Evolutionary conservation across 2,888 invertebrate species (phyloP).

Genomic region (Physocephala rufipes): DNA sequence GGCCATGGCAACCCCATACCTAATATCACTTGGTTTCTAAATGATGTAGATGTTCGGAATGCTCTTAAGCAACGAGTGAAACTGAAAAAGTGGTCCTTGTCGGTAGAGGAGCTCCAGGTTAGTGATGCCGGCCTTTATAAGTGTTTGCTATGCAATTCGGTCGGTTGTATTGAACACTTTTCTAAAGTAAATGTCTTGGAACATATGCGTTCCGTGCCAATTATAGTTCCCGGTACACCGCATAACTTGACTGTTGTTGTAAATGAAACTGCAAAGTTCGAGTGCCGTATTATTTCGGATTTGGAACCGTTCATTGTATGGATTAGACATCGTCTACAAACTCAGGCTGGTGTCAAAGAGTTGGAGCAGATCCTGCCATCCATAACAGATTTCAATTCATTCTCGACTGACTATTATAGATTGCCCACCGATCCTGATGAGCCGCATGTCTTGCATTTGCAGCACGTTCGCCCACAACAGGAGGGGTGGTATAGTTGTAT

Average conservation of each 20-base stretch:
- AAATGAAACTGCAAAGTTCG: conserved; percentile 76
- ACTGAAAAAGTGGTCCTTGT: conserved; percentile 75
- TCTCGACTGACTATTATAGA: neutral
- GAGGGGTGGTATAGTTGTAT: conserved; percentile 97
- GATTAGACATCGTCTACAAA: conserved; percentile 59
- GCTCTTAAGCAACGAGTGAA: conserved; percentile 68
- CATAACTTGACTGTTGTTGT: conserved; percentile 79
- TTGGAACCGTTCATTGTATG: conserved; percentile 84
- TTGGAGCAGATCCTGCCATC: conserved; percentile 34
- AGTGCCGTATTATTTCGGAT: conserved; percentile 84
- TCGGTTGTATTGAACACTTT: conserved; percentile 79
- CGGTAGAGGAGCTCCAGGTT: conserved; percentile 80
- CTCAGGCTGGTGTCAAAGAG: conserved; percentile 19
- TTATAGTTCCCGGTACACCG: conserved; percentile 82
- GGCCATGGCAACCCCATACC: conserved; percentile 77
- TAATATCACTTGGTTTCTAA: conserved; percentile 85
- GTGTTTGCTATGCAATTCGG: conserved; percentile 82
- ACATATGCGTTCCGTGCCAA: conserved; percentile 80
- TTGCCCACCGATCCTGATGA: conserved; percentile 60
- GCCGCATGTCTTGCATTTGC: conserved; percentile 79
- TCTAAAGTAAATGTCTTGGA: conserved; percentile 78
- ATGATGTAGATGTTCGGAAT: conserved; percentile 67
- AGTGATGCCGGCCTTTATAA: conserved; percentile 88
- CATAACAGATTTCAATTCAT: neutral
- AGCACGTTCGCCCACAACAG: conserved; percentile 85